Evolutionary conservation across 2,797 vertebrate genomes (phyloP).

Genomic region (Sebastolobus alascanus): DNA sequence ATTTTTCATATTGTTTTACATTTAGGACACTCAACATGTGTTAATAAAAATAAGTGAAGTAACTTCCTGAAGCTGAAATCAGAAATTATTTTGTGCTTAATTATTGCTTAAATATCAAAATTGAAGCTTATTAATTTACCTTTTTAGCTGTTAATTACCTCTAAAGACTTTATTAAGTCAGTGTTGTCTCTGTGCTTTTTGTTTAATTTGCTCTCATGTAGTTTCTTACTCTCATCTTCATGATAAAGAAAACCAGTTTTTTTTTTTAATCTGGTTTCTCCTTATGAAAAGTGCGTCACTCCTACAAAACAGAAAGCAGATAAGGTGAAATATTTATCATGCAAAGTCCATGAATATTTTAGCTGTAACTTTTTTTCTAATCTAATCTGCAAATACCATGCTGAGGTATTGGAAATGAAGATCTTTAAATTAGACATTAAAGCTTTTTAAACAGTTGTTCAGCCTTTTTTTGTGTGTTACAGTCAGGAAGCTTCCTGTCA

Average conservation of each 20-base stretch:
- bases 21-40: background rate
- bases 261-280: background rate
- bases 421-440: background rate
- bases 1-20: background rate
- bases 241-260: background rate
- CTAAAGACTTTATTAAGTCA: background rate
- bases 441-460: background rate
- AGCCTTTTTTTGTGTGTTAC: background rate
- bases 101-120: too few species aligned
- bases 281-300: constrained; percentile 11
- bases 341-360: background rate
- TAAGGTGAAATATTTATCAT: background rate
- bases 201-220: background rate
- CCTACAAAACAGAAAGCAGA: background rate
- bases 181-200: background rate
- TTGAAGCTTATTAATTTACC: too few species aligned
- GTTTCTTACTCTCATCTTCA: background rate
- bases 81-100: too few species aligned
- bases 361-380: background rate
- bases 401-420: background rate
- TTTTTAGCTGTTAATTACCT: background rate
- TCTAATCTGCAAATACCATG: background rate
- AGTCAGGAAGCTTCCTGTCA: background rate
- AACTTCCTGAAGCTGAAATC: too few species aligned
- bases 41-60: background rate